Conservation (phyloP, 2,888 invertebrate species). For the Lasioglossum vierecki region DNA sequence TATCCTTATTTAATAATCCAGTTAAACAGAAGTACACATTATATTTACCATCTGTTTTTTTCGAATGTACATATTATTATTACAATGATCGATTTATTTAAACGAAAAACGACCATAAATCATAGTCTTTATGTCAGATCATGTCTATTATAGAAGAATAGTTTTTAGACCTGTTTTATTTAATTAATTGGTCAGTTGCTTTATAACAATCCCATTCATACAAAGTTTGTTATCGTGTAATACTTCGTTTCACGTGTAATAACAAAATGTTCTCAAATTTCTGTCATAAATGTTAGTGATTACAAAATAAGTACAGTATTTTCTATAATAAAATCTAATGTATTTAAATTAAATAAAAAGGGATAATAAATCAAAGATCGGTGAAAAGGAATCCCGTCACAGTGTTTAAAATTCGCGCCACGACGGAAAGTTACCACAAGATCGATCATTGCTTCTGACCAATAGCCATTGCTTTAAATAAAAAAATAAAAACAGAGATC, state of each 20-base stretch:
- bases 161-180: too few relatives aligned
- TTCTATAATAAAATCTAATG: background rate
- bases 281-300: too few relatives aligned
- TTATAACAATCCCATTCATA: too few relatives aligned
- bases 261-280: too few relatives aligned
- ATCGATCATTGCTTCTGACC: slow-evolving; percentile 6
- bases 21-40: background rate
- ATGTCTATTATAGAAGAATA: too few relatives aligned
- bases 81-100: background rate
- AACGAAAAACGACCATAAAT: background rate
- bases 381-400: background rate
- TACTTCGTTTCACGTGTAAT: too few relatives aligned
- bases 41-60: background rate
- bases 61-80: background rate
- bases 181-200: too few relatives aligned
- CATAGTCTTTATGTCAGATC: too few relatives aligned
- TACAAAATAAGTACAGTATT: background rate
- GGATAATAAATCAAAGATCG: background rate
- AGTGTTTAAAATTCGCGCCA: slow-evolving; percentile 51
- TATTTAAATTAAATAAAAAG: background rate
- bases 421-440: background rate
- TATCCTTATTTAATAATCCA: slow-evolving; percentile 1
- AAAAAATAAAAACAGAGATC: background rate
- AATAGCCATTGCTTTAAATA: background rate
- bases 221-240: too few relatives aligned